phyloP scores from a whole-genome alignment of 2,113 vertebrate species.

The Eolophus roseicapilla region DNA sequence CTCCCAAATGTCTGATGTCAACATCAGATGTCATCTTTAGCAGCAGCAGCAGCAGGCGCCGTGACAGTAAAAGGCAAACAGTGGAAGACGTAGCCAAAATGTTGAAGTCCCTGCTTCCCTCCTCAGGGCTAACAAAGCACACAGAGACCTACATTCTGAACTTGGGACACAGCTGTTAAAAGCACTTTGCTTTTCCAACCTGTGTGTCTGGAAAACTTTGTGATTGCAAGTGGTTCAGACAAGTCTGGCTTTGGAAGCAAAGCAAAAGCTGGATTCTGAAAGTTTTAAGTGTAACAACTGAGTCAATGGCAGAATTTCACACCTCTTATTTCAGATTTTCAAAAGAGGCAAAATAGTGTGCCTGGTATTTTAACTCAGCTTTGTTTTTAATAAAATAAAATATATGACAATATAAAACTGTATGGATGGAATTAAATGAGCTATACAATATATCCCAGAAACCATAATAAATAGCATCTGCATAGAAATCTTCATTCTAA shows the following conservation, averaged over 20 bases:
- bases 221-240: constrained; percentile 69
- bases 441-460: neutral
- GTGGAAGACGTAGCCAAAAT: constrained; percentile 60
- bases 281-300: constrained; percentile 28
- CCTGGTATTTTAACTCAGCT: neutral
- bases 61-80: constrained; percentile 71
- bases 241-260: constrained; percentile 52
- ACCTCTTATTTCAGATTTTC: constrained; percentile 37
- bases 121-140: constrained; percentile 58
- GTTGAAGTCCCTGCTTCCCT: constrained; percentile 69
- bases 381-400: neutral
- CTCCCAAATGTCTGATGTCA: constrained; percentile 59
- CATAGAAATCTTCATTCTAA: neutral
- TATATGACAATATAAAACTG: neutral
- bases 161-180: constrained; percentile 74
- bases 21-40: constrained; percentile 57
- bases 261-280: neutral
- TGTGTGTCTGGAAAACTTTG: constrained; percentile 46
- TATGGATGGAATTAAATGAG: neutral
- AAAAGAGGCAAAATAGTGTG: neutral
- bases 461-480: neutral
- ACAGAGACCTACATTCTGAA: constrained; percentile 54
- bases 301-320: constrained; percentile 51
- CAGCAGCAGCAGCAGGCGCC: constrained; percentile 30
- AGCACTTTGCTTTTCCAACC: constrained; percentile 68